Evolutionary conservation across 2,113 vertebrate genomes (phyloP).

Genomic region (Microtus oregoni): DNA sequence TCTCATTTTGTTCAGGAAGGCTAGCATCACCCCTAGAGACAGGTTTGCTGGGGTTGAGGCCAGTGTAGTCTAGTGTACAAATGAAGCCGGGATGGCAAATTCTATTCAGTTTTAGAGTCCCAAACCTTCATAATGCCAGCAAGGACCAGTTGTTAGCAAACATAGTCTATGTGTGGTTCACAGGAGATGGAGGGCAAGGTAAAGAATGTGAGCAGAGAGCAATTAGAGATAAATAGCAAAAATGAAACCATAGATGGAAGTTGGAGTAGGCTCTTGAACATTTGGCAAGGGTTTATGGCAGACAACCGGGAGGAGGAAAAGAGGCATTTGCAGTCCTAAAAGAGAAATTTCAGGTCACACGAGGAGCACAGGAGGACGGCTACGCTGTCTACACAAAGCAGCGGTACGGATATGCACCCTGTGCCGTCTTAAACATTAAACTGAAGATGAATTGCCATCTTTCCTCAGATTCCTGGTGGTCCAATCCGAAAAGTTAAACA

Average conservation of each 20-base stretch:
- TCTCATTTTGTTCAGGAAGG: background rate
- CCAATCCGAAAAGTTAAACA: conserved; percentile 36
- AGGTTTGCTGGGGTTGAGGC: background rate
- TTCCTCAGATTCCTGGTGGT: conserved; percentile 62
- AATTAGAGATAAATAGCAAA: background rate
- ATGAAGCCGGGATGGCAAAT: background rate
- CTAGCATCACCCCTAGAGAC: background rate
- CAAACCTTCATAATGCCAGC: background rate
- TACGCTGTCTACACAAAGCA: background rate
- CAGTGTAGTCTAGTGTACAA: background rate
- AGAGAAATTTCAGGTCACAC: background rate
- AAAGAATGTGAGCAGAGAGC: background rate
- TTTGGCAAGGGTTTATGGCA: background rate
- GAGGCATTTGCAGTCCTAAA: background rate
- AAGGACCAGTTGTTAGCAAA: background rate
- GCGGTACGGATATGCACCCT: background rate
- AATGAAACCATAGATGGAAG: background rate
- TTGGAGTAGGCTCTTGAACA: background rate
- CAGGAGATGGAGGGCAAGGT: background rate
- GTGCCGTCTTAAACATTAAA: background rate
- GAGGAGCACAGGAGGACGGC: no score
- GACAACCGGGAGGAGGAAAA: background rate
- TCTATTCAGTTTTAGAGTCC: background rate
- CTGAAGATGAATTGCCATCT: background rate
- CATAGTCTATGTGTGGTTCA: accelerated